Evolutionary conservation across 2,113 vertebrate species (phyloP), one percentile per base, ranked within the genome.

Genomic region (Myotis davidii): DNA sequence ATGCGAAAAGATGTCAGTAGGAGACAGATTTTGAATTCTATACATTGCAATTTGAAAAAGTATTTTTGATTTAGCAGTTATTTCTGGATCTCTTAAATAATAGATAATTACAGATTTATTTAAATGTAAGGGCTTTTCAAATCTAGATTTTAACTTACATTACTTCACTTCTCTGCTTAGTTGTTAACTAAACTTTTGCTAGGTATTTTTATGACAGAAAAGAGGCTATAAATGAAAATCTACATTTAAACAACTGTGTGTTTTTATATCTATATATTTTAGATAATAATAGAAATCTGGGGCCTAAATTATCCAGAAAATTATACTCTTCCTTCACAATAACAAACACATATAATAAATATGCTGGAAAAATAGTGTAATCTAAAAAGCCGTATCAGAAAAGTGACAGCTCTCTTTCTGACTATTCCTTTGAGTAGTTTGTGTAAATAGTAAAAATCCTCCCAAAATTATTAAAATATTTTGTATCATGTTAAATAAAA

Each of bases 61-160:
- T 45, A 50, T 37, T 87, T 96, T 88, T 88, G 20, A 77, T 48
- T 69, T 85, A 18, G 21, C 9, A 74, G 20, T 54, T 78, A 18
- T 91, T 94, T 90, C 17, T 76, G 3, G 18, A 69, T 2, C 34
- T 94, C 32, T 92, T 72, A 67, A 94, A 85, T 84, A 69, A 69
- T n/a, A 9, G 18, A 77, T 85, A 67, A 42, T 50, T 83, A 67
- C 14, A 88, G 2, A 45, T 82, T 88, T 54, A 59, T 13, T 17
- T 92, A 84, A 90, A 52, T 54, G 12, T 73, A 56, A 76, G 29
- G 23, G 21, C 5, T 87, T 92, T 82, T 54, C 21, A 91, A 86
- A 59, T 82, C 4, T 34, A 84, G 5, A 67, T 70, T 93, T 69
- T 95, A 92, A 85, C 9, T 20, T 84, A 82, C 11, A 32, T 64